Evolutionary conservation across 2,113 vertebrate species (phyloP).

Genomic region (Calidris pugnax): DNA sequence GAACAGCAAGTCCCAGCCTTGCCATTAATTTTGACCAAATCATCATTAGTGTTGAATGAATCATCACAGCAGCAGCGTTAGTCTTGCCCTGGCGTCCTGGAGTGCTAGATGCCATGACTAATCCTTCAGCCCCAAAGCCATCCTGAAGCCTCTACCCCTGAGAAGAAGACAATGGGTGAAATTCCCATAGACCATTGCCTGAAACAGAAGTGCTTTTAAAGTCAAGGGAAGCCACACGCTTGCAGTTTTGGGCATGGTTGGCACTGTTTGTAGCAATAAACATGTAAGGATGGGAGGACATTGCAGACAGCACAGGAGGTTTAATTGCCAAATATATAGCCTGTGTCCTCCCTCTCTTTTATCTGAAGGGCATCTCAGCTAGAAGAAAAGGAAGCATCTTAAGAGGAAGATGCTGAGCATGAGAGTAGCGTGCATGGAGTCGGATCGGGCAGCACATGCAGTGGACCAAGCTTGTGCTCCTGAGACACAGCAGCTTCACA

Average conservation of each 20-base stretch:
- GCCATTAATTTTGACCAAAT: neutral
- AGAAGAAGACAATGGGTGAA: rapidly evolving
- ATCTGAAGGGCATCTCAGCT: neutral
- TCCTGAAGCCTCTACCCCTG: neutral
- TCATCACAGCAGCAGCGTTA: neutral
- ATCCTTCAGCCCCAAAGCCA: neutral
- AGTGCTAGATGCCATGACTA: neutral
- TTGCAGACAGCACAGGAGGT: neutral
- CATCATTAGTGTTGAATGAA: neutral
- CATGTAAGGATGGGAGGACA: neutral
- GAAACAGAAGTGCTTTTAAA: neutral
- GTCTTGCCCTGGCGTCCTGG: neutral
- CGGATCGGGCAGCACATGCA: rapidly evolving
- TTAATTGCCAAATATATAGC: neutral
- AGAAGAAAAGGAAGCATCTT: neutral
- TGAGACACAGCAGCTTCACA: neutral
- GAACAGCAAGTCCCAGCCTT: neutral
- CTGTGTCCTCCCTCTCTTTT: neutral
- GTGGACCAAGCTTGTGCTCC: neutral
- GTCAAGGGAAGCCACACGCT: neutral
- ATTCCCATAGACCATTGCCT: neutral
- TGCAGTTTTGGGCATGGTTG: neutral
- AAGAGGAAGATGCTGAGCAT: neutral
- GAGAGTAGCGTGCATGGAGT: rapidly evolving
- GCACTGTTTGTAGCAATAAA: neutral